A percentile compares a stretch with the other conserved stretches of the same genome.
Conservation (phyloP, 2,888 invertebrate species). For the Choristoneura rosaceana region DNA sequence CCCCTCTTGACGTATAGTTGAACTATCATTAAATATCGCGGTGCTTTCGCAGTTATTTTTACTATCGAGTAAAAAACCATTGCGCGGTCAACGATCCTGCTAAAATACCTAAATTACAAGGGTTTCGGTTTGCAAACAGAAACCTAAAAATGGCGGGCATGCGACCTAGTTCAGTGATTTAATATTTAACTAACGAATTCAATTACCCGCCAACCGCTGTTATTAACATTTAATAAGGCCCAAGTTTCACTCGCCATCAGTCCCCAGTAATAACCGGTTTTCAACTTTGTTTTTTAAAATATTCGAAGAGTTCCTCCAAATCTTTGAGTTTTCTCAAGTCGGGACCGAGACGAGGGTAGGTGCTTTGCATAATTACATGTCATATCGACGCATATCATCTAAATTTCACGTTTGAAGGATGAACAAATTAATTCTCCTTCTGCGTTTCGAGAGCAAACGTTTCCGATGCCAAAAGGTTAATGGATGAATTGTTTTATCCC, state of each 20-base stretch:
- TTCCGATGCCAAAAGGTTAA: not conserved
- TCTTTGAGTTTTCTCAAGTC: conserved; percentile 8
- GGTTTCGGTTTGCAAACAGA: conserved; percentile 22
- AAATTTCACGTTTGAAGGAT: not conserved
- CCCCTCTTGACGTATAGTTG: too few species aligned
- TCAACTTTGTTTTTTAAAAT: conserved; percentile 26
- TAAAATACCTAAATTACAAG: conserved; percentile 13
- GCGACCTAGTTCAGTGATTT: conserved; percentile 32
- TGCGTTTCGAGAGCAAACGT: not conserved
- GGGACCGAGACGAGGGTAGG: not conserved
- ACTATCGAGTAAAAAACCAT: not conserved
- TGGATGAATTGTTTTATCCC: not conserved
- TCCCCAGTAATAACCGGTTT: conserved; percentile 15
- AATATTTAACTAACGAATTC: conserved; percentile 40
- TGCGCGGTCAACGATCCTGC: not conserved
- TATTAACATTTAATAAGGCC: conserved; percentile 41
- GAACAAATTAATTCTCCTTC: not conserved
- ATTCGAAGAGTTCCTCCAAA: conserved; percentile 15
- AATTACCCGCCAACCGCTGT: conserved; percentile 36
- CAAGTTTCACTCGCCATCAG: conserved; percentile 29
- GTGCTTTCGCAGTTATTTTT: too few species aligned
- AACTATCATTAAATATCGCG: too few species aligned
- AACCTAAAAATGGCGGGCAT: conserved; percentile 32
- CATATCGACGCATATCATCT: not conserved
- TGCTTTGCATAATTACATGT: conserved; percentile 5